These are phyloP conservation scores for Hybos culiciformis DNA, from an alignment of 2,888 invertebrate species.

Conservation along the genomic window DNA sequence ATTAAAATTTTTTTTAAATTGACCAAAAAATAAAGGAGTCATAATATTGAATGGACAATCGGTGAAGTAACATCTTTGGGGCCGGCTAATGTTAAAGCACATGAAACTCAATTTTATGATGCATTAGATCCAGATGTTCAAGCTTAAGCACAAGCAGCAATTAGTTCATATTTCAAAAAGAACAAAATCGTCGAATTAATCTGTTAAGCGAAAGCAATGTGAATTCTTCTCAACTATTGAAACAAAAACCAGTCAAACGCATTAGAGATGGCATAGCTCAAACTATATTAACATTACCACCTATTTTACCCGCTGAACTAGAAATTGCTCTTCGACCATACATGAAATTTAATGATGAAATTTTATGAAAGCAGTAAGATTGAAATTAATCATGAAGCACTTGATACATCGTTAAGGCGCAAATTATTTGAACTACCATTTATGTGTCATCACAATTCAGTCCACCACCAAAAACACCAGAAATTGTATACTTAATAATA, in stretches of 20 bases:
- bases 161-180: conserved; percentile 36
- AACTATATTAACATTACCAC: conserved; percentile 45
- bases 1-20: too few relatives aligned
- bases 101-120: conserved; percentile 40
- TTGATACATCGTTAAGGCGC: conserved; percentile 31
- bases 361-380: too few relatives aligned
- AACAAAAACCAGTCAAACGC: conserved; percentile 18
- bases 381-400: conserved; percentile 20
- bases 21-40: too few relatives aligned
- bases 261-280: conserved; percentile 38
- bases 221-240: conserved; percentile 17
- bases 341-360: conserved; percentile 39
- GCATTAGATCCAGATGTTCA: conserved; percentile 44
- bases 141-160: conserved; percentile 46
- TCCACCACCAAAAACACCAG: too few relatives aligned
- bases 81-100: conserved; percentile 46
- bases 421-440: conserved; percentile 31
- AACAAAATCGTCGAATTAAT: conserved; percentile 30
- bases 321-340: conserved; percentile 46
- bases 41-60: conserved; percentile 54
- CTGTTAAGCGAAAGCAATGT: conserved; percentile 22
- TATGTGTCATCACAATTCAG: too few relatives aligned
- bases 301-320: conserved; percentile 40
- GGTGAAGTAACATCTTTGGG: conserved; percentile 49
- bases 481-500: too few relatives aligned